Conservation (phyloP, 2,113 vertebrate genomes). For the Glareola pratincola region DNA sequence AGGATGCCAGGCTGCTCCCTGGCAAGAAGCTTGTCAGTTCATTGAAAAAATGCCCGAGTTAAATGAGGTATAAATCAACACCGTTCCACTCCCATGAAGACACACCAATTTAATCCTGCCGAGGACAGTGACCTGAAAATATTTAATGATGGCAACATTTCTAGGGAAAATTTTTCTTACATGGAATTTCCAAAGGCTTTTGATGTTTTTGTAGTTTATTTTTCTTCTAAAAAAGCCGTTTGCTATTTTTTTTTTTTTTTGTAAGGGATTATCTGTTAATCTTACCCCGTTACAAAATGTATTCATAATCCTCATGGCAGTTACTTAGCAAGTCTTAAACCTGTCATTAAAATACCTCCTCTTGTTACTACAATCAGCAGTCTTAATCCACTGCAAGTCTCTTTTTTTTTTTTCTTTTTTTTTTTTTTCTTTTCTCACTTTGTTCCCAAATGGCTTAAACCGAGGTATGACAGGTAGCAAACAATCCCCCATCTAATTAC, state of each 20-base stretch:
- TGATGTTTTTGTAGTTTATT: background rate
- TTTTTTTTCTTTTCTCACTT: slow-evolving; percentile 8
- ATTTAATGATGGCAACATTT: background rate
- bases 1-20: slow-evolving; percentile 39
- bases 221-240: background rate
- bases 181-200: background rate
- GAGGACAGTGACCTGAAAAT: slow-evolving; percentile 29
- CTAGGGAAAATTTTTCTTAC: background rate
- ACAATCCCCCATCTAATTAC: slow-evolving; percentile 1
- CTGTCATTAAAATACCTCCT: slow-evolving; percentile 66
- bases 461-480: slow-evolving; percentile 53
- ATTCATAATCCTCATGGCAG: slow-evolving; percentile 58
- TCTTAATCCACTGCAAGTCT: slow-evolving; percentile 22
- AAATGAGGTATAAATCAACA: background rate
- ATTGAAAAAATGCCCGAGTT: background rate
- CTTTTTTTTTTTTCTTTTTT: background rate
- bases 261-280: slow-evolving; percentile 61
- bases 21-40: background rate
- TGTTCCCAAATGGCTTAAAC: slow-evolving; percentile 41
- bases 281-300: slow-evolving; percentile 51
- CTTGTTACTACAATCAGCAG: slow-evolving; percentile 58
- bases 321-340: slow-evolving; percentile 76
- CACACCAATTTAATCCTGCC: background rate
- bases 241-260: background rate
- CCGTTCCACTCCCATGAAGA: background rate